Conservation (phyloP, 2,113 vertebrate genomes). For the Anser brachyrhynchus region DNA sequence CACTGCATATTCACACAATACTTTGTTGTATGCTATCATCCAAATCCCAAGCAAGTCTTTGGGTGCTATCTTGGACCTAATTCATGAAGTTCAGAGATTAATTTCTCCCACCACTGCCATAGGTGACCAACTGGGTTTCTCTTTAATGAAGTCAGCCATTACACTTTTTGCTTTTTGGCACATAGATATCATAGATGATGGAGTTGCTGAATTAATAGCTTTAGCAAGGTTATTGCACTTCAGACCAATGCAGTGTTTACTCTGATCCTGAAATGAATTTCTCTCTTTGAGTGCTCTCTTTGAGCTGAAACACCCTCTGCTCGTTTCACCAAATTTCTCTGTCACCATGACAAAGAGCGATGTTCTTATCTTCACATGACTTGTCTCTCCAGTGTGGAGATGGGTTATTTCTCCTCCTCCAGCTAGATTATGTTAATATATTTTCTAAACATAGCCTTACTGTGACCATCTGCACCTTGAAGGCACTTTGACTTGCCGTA, state of each 20-base stretch:
- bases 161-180: background rate
- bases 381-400: background rate
- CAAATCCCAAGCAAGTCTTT: background rate
- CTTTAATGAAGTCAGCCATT: background rate
- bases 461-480: background rate
- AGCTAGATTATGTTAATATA: background rate
- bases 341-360: background rate
- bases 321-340: background rate
- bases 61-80: background rate
- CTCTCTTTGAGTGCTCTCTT: background rate
- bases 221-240: background rate
- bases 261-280: background rate
- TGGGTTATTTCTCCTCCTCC: background rate
- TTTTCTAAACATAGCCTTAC: background rate
- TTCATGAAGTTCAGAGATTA: background rate
- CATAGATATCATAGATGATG: background rate
- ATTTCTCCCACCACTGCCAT: background rate
- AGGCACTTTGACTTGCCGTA: background rate
- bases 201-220: background rate
- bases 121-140: background rate
- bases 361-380: background rate
- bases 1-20: background rate
- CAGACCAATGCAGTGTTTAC: background rate
- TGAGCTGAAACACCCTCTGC: background rate
- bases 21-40: background rate